phyloP scores from a whole-genome alignment of 2,888 invertebrate genomes.

The Eupsilia transversa region DNA sequence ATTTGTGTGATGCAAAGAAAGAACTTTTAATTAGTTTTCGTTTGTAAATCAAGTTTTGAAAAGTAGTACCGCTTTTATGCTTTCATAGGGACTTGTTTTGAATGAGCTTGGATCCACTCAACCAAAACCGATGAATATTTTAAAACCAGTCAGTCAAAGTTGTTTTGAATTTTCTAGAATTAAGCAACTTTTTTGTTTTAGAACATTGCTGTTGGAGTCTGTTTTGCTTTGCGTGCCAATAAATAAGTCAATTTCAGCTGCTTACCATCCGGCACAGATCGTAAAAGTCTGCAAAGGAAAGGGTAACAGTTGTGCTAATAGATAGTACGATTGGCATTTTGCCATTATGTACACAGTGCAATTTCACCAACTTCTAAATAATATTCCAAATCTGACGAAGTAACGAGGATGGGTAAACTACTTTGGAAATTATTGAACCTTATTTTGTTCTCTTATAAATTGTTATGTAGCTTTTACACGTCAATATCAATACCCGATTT shows the following conservation, averaged over 20 bases:
- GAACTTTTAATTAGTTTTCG: constrained; percentile 65
- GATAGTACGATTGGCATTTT: constrained; percentile 40
- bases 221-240: constrained; percentile 48
- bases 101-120: constrained; percentile 12
- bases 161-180: constrained; percentile 20
- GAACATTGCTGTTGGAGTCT: background rate
- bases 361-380: constrained; percentile 3
- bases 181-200: constrained; percentile 13
- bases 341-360: constrained; percentile 22
- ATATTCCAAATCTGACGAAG: constrained; percentile 1
- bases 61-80: constrained; percentile 31
- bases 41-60: constrained; percentile 54
- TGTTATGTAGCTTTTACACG: background rate
- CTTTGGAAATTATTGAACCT: background rate
- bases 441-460: background rate
- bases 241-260: constrained; percentile 54
- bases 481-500: constrained; percentile 23
- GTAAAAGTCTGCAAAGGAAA: constrained; percentile 30
- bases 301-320: constrained; percentile 38
- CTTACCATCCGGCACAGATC: constrained; percentile 35
- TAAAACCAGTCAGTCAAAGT: constrained; percentile 14
- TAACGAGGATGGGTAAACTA: background rate
- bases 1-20: constrained; percentile 58
- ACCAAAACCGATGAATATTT: constrained; percentile 45
- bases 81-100: constrained; percentile 39